Percentiles rank a stretch among this genome's conserved stretches.
These are phyloP conservation scores for Dryobota labecula DNA, from an alignment of 2,888 invertebrate species.

Conservation along the genomic window DNA sequence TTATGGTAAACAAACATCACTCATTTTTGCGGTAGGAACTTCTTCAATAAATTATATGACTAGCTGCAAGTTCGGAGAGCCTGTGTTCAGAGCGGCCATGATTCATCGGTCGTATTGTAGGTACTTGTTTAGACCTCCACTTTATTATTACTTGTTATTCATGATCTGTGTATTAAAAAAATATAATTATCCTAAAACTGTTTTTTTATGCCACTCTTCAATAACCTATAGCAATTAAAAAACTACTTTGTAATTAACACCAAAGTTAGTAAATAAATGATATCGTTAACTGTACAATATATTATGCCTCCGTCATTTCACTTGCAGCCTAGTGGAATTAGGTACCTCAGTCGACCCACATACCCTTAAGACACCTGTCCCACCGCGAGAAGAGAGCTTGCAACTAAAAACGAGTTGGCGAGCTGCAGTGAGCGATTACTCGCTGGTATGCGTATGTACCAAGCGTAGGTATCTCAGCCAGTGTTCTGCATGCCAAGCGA, in stretches of 20 bases:
- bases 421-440: no score
- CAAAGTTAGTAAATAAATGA: background rate
- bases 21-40: background rate
- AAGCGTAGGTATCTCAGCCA: no score
- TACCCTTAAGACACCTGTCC: background rate
- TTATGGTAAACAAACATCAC: background rate
- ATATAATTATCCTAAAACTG: background rate
- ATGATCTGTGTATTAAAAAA: constrained; percentile 18
- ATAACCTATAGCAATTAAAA: constrained; percentile 5
- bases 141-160: constrained; percentile 4
- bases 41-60: background rate
- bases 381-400: no score
- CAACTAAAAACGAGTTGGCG: no score
- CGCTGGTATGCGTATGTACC: no score
- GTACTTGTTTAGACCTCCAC: background rate
- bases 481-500: no score
- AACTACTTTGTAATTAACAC: background rate
- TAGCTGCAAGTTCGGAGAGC: background rate
- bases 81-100: background rate
- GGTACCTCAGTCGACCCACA: background rate
- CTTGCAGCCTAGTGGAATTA: background rate
- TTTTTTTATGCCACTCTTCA: background rate
- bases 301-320: background rate
- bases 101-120: background rate
- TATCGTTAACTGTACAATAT: background rate